Conservation (phyloP, 2,797 vertebrate genomes). For the Natrix natrix region DNA sequence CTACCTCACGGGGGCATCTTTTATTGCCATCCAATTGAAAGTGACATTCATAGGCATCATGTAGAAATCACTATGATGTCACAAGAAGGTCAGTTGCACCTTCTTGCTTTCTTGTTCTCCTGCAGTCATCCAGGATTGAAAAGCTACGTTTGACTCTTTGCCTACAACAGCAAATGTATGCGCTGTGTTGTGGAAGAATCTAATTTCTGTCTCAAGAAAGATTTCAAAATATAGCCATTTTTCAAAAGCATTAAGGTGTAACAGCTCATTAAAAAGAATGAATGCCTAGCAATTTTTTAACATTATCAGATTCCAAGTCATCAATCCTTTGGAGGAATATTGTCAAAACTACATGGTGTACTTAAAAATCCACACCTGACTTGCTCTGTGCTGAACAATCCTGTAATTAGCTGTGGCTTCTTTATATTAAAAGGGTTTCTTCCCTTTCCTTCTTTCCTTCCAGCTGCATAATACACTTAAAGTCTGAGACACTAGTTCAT, state of each 20-base stretch:
- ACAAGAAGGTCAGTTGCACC: neutral
- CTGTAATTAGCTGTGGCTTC: neutral
- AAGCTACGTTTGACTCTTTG: neutral
- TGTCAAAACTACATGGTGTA: neutral
- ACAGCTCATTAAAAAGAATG: neutral
- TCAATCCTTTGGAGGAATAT: neutral
- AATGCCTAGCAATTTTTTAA: neutral
- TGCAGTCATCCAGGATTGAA: neutral
- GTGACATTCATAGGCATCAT: neutral
- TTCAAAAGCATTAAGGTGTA: neutral
- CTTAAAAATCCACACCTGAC: neutral
- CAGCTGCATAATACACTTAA: neutral
- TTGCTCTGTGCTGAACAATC: neutral
- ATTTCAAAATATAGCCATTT: neutral
- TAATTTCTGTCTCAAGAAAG: neutral
- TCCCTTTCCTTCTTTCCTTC: neutral
- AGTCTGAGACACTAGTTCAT: neutral
- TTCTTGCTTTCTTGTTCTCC: neutral
- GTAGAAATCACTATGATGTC: neutral
- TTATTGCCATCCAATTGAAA: neutral
- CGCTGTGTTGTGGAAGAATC: neutral
- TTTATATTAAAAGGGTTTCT: neutral
- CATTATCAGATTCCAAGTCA: neutral
- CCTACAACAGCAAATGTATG: neutral
- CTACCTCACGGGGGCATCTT: neutral